Evolutionary conservation across 2,113 vertebrate genomes (phyloP).

Genomic region (Montifringilla adamsi): DNA sequence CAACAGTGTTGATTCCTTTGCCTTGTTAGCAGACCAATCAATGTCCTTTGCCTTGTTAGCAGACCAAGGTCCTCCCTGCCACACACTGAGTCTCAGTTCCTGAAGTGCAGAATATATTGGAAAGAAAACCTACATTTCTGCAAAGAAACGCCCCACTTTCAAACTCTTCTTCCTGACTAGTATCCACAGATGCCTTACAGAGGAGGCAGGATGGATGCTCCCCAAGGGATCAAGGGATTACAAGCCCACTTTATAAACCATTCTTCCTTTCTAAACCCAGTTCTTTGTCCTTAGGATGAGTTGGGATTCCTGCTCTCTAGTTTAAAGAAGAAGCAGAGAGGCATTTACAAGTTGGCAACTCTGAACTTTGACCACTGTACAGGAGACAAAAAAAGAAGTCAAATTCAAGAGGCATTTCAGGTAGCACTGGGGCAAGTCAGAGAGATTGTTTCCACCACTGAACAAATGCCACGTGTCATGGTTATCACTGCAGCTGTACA

Average conservation of each 20-base stretch:
- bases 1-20: not conserved
- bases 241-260: conserved; percentile 12
- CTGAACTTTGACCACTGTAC: conserved; percentile 54
- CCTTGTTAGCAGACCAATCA: not conserved
- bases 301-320: conserved; percentile 36
- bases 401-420: conserved; percentile 46
- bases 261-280: conserved; percentile 23
- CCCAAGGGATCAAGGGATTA: conserved; percentile 4
- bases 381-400: conserved; percentile 51
- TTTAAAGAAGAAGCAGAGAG: conserved; percentile 45
- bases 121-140: conserved; percentile 53
- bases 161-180: conserved; percentile 44
- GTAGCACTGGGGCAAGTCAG: conserved; percentile 33
- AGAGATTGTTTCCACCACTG: conserved; percentile 56
- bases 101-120: conserved; percentile 25
- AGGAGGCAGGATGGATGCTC: conserved; percentile 47
- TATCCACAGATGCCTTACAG: not conserved
- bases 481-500: conserved; percentile 59
- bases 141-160: conserved; percentile 13
- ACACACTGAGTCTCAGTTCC: not conserved
- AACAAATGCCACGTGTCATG: conserved; percentile 26
- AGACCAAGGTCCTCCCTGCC: conserved; percentile 20
- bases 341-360: conserved; percentile 49
- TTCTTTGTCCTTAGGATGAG: conserved; percentile 27
- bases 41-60: not conserved